Evolutionary conservation across 2,888 invertebrate genomes (phyloP), one percentile per base, ranked within the genome.

Genomic region (Resseliella maxima): DNA sequence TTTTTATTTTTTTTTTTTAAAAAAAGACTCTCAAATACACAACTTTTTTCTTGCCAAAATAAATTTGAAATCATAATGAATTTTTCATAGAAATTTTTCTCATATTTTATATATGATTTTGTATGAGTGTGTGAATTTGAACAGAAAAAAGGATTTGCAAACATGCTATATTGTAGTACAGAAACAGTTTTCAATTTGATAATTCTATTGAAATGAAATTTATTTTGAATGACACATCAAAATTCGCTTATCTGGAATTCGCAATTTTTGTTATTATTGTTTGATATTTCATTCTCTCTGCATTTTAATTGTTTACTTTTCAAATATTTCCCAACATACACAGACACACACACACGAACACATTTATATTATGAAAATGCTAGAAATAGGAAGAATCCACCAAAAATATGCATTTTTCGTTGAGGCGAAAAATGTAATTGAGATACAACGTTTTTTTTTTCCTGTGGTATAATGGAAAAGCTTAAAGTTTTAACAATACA

Each of bases 181-280:
- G 27, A 31, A 1, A 72, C 59, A 59, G 24, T 24, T 6, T 6
- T 1, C 24, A 2, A 24, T 31, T 31, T 31, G 72, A 31, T 31
- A 31, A 72, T 31, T 72, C 72, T 35, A 72, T 72, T 72, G 72
- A 72, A 72, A 1, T 72, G 31, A 31, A 27, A 72, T 72, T 72
- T 31, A 72, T 31, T 72, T 72, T 72, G 72, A 72, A 72, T 72
- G 72, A 72, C 72, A 72, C 15, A 10, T 31, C 72, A 31, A 15
- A 72, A 72, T 72, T 72, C 72, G 72, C 31, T 72, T 72, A 72
- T 72, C 72, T 72, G 35, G 31, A 27, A 15, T 15, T 72, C 72
- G 31, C 72, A 72, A 72, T 35, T 31, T 72, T 72, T 31, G 72
- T 15, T 35, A 31, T n/a, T 35, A 72, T 72, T 72, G 31, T 72